A percentile compares a stretch with the other conserved stretches of the same genome.
Conservation (phyloP, 2,888 invertebrate genomes). For the Eucera pruinosa region DNA sequence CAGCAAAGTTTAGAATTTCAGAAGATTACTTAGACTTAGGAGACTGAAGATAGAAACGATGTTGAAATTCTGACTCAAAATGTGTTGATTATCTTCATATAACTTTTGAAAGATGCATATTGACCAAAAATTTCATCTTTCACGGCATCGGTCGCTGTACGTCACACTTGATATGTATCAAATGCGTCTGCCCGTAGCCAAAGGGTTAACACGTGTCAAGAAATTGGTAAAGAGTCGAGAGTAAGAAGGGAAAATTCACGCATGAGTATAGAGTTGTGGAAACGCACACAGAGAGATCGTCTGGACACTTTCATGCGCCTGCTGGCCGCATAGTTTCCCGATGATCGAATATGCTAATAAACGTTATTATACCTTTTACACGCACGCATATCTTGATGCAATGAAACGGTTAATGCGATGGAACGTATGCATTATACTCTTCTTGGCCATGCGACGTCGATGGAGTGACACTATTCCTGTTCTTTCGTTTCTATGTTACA, state of each 20-base stretch:
- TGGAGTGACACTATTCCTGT: conserved; percentile 11
- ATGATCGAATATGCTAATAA: conserved; percentile 26
- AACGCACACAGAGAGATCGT: conserved; percentile 34
- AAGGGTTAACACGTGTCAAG: no score
- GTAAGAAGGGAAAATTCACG: conserved; percentile 41
- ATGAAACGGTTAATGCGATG: conserved; percentile 46
- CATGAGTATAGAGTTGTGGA: conserved; percentile 39
- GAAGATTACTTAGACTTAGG: no score
- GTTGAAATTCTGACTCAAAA: no score
- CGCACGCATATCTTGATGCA: conserved; percentile 41
- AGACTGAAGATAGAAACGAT: no score
- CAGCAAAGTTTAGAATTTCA: no score
- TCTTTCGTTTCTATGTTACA: conserved; percentile 19
- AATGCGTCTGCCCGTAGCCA: no score
- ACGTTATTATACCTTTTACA: conserved; percentile 4
- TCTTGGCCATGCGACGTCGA: conserved; percentile 7
- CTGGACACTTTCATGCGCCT: conserved; percentile 16
- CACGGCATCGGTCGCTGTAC: no score
- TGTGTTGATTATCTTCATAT: no score
- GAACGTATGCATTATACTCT: conserved; percentile 27
- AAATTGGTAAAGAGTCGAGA: no score
- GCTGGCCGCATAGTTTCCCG: conserved; percentile 27
- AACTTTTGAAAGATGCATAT: no score
- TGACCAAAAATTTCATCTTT: no score
- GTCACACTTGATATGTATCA: no score